Conservation (phyloP, 2,113 vertebrate species). For the Murina feae region DNA sequence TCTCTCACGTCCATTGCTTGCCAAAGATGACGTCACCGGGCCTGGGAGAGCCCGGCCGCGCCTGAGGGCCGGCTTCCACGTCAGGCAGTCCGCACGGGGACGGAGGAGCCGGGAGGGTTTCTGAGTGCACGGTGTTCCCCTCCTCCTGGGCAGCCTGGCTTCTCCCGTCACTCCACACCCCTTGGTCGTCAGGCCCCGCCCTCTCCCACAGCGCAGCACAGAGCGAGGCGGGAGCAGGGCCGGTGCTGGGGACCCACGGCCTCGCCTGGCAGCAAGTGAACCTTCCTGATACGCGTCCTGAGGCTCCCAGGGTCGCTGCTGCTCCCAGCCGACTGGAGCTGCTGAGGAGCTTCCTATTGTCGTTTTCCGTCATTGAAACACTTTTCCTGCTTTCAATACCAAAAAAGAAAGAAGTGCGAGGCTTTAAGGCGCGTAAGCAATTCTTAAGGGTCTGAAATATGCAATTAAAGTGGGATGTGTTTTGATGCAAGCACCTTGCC, state of each 20-base stretch:
- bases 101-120: not conserved
- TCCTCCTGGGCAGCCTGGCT: not conserved
- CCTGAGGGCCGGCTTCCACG: slow-evolving; percentile 1
- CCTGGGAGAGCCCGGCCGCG: not conserved
- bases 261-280: not conserved
- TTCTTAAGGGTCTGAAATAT: slow-evolving; percentile 71
- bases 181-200: not conserved
- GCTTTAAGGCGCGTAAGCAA: slow-evolving; percentile 66
- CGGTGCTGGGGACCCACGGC: not conserved
- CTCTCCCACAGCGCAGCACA: not conserved
- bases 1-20: slow-evolving; percentile 75
- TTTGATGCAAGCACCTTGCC: slow-evolving; percentile 64
- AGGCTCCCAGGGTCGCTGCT: not conserved
- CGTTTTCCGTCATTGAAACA: not conserved
- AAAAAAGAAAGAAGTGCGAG: slow-evolving; percentile 63
- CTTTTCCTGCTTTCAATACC: slow-evolving; percentile 65
- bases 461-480: slow-evolving; percentile 61
- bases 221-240: not conserved
- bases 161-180: not conserved
- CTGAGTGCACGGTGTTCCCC: not conserved
- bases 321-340: not conserved
- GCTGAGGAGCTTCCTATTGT: not conserved
- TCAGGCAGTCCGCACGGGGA: not conserved
- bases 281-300: not conserved
- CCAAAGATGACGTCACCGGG: slow-evolving; percentile 76